Percentiles rank a stretch among this genome's conserved stretches.
These are phyloP conservation scores for Sebastes diaconus DNA, from an alignment of 2,797 vertebrate genomes.

Conservation along the genomic window DNA sequence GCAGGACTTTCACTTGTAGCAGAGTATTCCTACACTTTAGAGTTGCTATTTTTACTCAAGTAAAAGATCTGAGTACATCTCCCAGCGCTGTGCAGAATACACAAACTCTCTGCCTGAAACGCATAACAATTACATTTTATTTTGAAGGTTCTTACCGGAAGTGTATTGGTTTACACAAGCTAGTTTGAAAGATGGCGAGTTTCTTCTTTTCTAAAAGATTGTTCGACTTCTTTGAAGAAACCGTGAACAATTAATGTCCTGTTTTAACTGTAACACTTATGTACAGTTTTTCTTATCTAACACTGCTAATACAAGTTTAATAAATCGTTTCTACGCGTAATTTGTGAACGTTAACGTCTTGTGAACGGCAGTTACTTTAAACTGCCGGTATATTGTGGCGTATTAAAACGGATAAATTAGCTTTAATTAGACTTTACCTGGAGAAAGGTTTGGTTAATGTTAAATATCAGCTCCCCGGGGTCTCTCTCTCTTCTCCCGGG, in stretches of 20 bases:
- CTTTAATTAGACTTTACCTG: conserved; percentile 20
- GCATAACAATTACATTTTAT: not conserved
- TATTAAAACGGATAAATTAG: not conserved
- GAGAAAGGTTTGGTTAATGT: not conserved
- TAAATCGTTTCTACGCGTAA: not conserved
- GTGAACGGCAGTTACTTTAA: not conserved
- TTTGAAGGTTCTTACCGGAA: conserved; percentile 2
- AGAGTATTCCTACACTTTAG: not conserved
- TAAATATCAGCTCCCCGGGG: not conserved
- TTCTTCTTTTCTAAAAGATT: not conserved
- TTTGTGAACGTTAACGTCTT: not conserved
- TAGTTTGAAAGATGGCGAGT: not conserved
- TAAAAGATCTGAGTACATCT: too few species aligned
- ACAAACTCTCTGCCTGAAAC: not conserved
- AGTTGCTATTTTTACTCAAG: too few species aligned
- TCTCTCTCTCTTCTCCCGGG: not conserved
- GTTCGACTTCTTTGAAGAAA: not conserved
- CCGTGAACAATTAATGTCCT: not conserved
- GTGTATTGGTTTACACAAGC: rapidly evolving
- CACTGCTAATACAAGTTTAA: not conserved
- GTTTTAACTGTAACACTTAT: not conserved
- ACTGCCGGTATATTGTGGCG: not conserved
- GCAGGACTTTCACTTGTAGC: not conserved
- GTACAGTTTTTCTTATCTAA: not conserved
- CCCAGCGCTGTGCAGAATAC: too few species aligned